Percentiles rank a stretch among this genome's conserved stretches.
Evolutionary conservation across 2,113 vertebrate genomes (phyloP).

Genomic region (Trogon surrucura): DNA sequence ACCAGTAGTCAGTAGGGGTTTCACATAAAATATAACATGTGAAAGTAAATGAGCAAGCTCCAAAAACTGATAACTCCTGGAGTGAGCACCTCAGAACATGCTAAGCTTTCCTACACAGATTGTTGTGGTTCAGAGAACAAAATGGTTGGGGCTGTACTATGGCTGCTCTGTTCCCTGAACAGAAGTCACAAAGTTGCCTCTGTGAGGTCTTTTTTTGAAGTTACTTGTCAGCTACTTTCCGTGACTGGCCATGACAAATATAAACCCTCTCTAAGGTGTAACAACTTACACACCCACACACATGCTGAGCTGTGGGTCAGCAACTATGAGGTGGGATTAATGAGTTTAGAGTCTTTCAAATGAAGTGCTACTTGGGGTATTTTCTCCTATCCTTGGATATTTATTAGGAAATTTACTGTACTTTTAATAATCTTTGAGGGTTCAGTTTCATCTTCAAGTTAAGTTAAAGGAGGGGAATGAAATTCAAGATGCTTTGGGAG

Average conservation of each 20-base stretch:
- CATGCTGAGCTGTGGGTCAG: neutral
- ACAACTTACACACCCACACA: neutral
- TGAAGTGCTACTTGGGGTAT: neutral
- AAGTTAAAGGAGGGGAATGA: neutral
- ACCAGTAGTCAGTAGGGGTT: neutral
- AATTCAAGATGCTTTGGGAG: neutral
- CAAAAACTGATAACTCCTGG: neutral
- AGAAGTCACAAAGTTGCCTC: neutral
- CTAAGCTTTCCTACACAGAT: neutral
- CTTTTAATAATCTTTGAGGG: neutral
- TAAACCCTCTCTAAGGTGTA: neutral
- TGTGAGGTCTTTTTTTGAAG: neutral
- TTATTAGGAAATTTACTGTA: neutral
- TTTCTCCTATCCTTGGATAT: neutral
- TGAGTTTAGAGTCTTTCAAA: neutral
- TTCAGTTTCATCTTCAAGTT: neutral
- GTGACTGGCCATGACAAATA: neutral
- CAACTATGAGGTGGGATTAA: neutral
- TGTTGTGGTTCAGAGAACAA: neutral
- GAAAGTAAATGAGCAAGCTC: neutral
- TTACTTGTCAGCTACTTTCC: neutral
- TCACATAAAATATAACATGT: neutral
- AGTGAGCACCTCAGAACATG: neutral
- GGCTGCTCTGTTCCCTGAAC: neutral
- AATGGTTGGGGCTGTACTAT: fast-evolving